Conservation (phyloP, 23 tunicate species). For the Diplosoma virens region DNA sequence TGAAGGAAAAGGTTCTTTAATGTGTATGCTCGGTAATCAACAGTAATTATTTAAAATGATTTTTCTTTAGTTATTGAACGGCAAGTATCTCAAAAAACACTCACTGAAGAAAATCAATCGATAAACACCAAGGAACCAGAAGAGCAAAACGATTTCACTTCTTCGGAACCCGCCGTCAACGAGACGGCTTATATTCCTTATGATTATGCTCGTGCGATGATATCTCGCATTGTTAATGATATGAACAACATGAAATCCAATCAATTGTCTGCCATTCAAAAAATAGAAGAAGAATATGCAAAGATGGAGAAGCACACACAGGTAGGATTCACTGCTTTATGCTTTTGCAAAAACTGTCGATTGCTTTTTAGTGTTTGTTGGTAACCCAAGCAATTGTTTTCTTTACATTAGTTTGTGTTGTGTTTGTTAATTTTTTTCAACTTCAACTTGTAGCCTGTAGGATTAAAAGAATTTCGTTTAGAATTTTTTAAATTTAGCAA, state of each 20-base stretch:
- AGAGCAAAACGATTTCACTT: neutral
- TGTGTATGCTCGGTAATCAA: too few relatives aligned
- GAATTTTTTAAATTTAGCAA: too few relatives aligned
- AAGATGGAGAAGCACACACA: constrained; percentile 61
- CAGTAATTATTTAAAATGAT: neutral
- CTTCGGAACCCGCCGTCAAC: constrained; percentile 25
- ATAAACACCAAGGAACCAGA: neutral
- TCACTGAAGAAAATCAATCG: neutral
- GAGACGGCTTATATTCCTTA: constrained; percentile 94
- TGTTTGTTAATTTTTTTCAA: too few relatives aligned
- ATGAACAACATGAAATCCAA: constrained; percentile 73
- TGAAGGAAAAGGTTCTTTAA: too few relatives aligned
- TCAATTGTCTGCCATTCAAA: constrained; percentile 47
- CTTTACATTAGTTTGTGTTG: too few relatives aligned
- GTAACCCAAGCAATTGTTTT: too few relatives aligned
- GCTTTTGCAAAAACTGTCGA: too few relatives aligned
- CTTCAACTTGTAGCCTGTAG: too few relatives aligned
- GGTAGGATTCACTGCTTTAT: too few relatives aligned
- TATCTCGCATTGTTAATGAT: constrained; percentile 66
- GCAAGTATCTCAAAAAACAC: neutral
- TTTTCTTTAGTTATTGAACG: neutral
- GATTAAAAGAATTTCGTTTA: too few relatives aligned
- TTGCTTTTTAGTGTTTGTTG: too few relatives aligned
- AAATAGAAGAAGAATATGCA: constrained; percentile 71
- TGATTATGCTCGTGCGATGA: constrained; percentile 71